Conservation (phyloP, 2,113 vertebrate species). For the Rhinichthys klamathensis region DNA sequence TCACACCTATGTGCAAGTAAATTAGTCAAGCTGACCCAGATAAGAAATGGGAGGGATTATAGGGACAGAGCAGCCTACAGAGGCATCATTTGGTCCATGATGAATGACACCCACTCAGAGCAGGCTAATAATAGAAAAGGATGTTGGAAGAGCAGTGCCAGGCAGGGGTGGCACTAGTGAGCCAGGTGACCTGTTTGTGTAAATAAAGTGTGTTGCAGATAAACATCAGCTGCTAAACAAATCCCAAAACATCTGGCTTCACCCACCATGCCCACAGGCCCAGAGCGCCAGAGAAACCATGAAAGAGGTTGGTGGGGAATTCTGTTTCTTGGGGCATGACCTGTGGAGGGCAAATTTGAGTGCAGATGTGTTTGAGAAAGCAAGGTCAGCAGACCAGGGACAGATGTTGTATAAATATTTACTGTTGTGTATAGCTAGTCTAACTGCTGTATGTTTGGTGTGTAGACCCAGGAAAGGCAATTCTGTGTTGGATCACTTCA, state of each 20-base stretch:
- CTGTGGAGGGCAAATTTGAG: slow-evolving; percentile 32
- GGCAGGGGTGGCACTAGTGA: slow-evolving; percentile 49
- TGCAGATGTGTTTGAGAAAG: slow-evolving; percentile 50
- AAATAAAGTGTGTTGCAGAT: slow-evolving; percentile 85
- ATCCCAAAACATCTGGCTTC: slow-evolving; percentile 74
- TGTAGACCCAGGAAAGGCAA: not conserved
- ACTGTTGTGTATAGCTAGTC: slow-evolving; percentile 55
- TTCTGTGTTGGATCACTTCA: not conserved
- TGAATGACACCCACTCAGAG: slow-evolving; percentile 61
- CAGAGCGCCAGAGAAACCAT: slow-evolving; percentile 65
- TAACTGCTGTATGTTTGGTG: slow-evolving; percentile 12
- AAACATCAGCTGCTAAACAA: slow-evolving; percentile 81
- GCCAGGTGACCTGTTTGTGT: slow-evolving; percentile 79
- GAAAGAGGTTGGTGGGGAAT: slow-evolving; percentile 32
- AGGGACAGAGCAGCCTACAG: slow-evolving; percentile 55
- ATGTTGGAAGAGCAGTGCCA: slow-evolving; percentile 50
- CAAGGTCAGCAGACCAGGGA: slow-evolving; percentile 65
- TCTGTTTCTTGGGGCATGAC: slow-evolving; percentile 38
- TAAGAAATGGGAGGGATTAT: slow-evolving; percentile 63
- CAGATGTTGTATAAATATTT: slow-evolving; percentile 69
- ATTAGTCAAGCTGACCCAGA: slow-evolving; percentile 63
- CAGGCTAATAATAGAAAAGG: slow-evolving; percentile 72
- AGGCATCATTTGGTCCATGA: slow-evolving; percentile 62
- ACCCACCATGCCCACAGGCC: slow-evolving; percentile 65
- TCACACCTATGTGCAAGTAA: slow-evolving; percentile 50